Evolutionary conservation across 2,113 vertebrate species (phyloP), one percentile per base, ranked within the genome.

Genomic region (Cololabis saira): DNA sequence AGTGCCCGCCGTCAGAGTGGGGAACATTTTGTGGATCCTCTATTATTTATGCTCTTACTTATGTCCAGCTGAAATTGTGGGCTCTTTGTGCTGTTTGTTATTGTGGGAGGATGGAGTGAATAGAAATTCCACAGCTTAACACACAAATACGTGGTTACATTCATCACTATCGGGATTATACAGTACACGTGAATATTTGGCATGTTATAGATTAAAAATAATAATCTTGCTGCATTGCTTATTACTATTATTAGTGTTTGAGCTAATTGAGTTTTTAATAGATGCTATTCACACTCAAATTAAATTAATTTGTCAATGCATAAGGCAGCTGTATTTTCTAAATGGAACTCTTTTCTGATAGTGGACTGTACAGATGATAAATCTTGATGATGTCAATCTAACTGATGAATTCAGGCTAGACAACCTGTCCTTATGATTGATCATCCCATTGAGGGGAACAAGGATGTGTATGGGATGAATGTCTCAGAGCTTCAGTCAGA

Each of bases 1-100:
- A 67, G 72, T 18, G 45, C n/a, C 58, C 54, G 48, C 12, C 33
- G 58, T 60, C 53, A 61, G 61, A 60, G 47, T 7, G 41, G 24
- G 56, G 57, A 61, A 45, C 44, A 30, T 17, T 18, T 12, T 24
- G 33, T 52, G 18, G 42, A 44, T 65, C 16, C 52, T 52, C 47
- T 12, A 37, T 64, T 65, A 61, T 52, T 47, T 19, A 50, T 52
- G 44, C n/a, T 7, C 2, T 41, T 40, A 13, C 44, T 48, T 51
- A 19, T 8, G 49, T 56, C 13, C 8, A 3, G n/a, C 54, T 69
- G 47, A 17, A 67, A 69, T 65, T 52, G 15, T 33, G 43, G 18
- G 18, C 42, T 43, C 14, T 18, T 42, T 21, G 40, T 45, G 24
- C 51, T 13, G 12, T 56, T 24, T 51, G 13, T 16, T 60, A 48